Percentiles rank a stretch among this genome's conserved stretches.
These are phyloP conservation scores for Tineola bisselliella DNA, from an alignment of 2,888 invertebrate species.

Conservation along the genomic window DNA sequence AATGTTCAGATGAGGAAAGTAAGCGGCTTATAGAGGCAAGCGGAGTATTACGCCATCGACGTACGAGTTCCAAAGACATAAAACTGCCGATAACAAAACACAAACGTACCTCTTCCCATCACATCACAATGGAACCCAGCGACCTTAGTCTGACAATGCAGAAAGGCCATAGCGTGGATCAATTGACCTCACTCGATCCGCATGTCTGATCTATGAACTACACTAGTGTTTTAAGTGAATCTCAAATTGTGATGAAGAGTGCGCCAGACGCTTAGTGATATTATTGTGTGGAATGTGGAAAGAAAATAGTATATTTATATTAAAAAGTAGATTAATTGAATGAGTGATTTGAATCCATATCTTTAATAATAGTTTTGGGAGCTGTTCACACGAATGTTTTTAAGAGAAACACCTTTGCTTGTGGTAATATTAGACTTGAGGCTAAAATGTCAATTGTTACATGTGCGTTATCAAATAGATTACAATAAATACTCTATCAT, in stretches of 20 bases:
- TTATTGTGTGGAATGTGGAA: slow-evolving; percentile 17
- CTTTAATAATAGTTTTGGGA: slow-evolving; percentile 25
- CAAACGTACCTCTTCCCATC: slow-evolving; percentile 60
- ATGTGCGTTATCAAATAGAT: background rate
- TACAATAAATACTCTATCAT: background rate
- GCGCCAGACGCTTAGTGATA: slow-evolving; percentile 24
- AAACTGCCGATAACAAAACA: slow-evolving; percentile 38
- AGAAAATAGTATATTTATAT: background rate
- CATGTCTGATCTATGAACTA: slow-evolving; percentile 26
- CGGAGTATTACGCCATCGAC: slow-evolving; percentile 65
- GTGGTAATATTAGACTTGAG: background rate
- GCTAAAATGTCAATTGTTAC: slow-evolving; percentile 7
- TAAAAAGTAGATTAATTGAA: slow-evolving; percentile 25
- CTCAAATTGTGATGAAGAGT: slow-evolving; percentile 4
- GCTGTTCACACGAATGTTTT: background rate
- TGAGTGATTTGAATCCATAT: slow-evolving; percentile 58
- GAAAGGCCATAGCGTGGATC: slow-evolving; percentile 53
- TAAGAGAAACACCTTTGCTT: background rate
- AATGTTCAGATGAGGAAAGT: slow-evolving; percentile 53
- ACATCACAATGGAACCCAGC: slow-evolving; percentile 53
- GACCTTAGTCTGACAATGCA: slow-evolving; percentile 43
- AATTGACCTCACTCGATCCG: slow-evolving; percentile 29
- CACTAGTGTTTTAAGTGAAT: background rate
- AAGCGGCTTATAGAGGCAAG: slow-evolving; percentile 50
- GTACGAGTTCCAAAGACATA: slow-evolving; percentile 69